phyloP scores from a whole-genome alignment of 2,888 invertebrate genomes.

The Halictus ligatus region DNA sequence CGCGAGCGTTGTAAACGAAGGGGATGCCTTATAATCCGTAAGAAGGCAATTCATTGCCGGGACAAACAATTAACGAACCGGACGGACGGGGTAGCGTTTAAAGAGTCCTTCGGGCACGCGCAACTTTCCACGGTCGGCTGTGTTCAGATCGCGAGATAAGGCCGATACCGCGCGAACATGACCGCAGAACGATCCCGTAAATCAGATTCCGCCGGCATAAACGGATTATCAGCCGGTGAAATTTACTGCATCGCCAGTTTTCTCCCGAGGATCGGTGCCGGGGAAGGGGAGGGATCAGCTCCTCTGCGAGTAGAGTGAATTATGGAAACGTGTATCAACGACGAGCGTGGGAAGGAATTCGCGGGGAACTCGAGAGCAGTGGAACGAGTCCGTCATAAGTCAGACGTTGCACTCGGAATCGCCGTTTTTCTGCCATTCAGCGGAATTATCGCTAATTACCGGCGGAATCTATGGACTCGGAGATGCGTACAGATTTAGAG shows the following conservation, averaged over 20 bases:
- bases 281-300: neutral
- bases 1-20: neutral
- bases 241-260: conserved; percentile 64
- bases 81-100: conserved; percentile 8
- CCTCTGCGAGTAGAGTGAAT: conserved; percentile 6
- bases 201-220: conserved; percentile 61
- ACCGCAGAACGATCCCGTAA: conserved; percentile 65
- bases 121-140: neutral
- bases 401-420: neutral
- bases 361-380: neutral
- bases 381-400: neutral
- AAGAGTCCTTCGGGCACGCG: conserved; percentile 6
- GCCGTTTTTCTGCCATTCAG: too few relatives aligned
- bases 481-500: neutral
- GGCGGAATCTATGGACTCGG: neutral
- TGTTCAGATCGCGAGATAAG: conserved; percentile 51
- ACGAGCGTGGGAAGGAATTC: conserved; percentile 6
- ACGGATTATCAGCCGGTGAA: conserved; percentile 68
- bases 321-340: conserved; percentile 21
- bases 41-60: conserved; percentile 51
- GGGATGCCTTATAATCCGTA: conserved; percentile 38
- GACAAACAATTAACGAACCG: conserved; percentile 35
- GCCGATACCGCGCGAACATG: conserved; percentile 50
- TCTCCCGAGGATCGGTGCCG: neutral
- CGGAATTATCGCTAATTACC: neutral